Base-by-base conservation (phyloP, 2,888 invertebrate genomes). In the Oscheius sp. region DNA sequence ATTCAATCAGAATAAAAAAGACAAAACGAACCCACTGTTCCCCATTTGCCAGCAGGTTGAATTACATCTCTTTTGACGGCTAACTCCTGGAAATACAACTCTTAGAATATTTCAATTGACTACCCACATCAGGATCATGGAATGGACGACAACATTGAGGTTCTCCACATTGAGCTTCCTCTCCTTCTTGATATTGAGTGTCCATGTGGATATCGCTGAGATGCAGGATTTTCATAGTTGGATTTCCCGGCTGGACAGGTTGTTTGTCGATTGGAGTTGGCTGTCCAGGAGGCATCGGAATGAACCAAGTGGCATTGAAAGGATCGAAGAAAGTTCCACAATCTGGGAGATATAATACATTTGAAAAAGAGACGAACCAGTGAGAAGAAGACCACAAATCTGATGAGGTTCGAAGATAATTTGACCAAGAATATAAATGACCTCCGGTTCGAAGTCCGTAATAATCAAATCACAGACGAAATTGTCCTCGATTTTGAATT, bases 141-240 rank as follows among this genome's bases (percentile, higher is more conserved):
- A 67, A 69, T 15, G 76, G 73, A 20, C 88, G 84, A 87, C 96
- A 97, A 87, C 96, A 97, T 2, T 96, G 89, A 0, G 96, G 96
- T 87, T 96, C 94, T 73, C 92, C 92, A 87, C 96, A 97, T 75
- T 94, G 92, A 0, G 95, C 95, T 87, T 95, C 75, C 34, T 69
- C 39, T 29, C 75, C 75, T 0, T 45, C 29, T 2, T 68, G 69
- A 37, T 82, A 82, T 34, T 74, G 66, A 69, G 76, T 76, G 63
- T 83, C 83, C 23, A 83, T 66, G 12, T 42, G n/a, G 42, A 42
- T 17, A 42, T 42, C 42, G 42, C 42, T 3, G 42, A 42, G 12
- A 17, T n/a, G 15, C 42, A 42, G 3, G 15, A n/a, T 12, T 42
- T 42, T 12, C 5, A 12, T 17, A 42, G 25, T 29, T 27, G 15